Conservation (phyloP, 64 coral and sea anemone species). For the Catalaphyllia jardinei region DNA sequence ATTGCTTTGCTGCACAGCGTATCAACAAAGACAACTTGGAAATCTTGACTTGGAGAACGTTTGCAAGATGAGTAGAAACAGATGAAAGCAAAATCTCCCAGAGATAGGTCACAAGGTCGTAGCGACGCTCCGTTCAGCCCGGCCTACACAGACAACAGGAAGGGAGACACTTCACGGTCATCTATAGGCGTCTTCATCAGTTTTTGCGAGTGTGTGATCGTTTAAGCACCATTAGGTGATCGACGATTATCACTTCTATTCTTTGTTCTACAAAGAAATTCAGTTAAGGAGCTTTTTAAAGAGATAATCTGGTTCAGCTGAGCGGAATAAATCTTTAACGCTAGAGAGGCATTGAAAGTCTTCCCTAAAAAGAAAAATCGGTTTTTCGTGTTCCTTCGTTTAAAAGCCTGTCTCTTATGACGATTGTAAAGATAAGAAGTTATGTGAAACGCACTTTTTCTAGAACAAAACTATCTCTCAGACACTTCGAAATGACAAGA, state of each 20-base stretch:
- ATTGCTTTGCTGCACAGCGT: background rate
- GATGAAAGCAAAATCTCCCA: background rate
- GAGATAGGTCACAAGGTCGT: background rate
- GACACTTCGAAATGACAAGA: too few relatives aligned
- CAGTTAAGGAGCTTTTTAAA: background rate
- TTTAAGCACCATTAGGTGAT: background rate
- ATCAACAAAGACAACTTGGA: constrained; percentile 15
- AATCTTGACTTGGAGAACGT: background rate
- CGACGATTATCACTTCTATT: background rate
- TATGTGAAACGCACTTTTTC: background rate
- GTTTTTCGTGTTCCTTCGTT: background rate
- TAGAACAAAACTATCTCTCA: background rate
- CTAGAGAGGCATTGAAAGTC: too few relatives aligned
- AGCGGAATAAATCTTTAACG: background rate
- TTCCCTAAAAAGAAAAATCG: too few relatives aligned
- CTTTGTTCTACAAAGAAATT: background rate
- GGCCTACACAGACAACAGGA: too few relatives aligned
- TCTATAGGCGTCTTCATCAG: too few relatives aligned
- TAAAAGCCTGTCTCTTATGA: too few relatives aligned
- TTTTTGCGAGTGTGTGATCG: background rate
- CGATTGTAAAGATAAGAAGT: background rate
- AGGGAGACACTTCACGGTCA: too few relatives aligned
- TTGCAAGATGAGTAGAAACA: background rate
- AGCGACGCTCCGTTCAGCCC: background rate
- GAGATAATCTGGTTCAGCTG: background rate